A percentile compares a stretch with the other conserved stretches of the same genome.
Evolutionary conservation across 1,140 invertebrate species (phyloP).

Genomic region (Carcinoscorpius rotundicauda): DNA sequence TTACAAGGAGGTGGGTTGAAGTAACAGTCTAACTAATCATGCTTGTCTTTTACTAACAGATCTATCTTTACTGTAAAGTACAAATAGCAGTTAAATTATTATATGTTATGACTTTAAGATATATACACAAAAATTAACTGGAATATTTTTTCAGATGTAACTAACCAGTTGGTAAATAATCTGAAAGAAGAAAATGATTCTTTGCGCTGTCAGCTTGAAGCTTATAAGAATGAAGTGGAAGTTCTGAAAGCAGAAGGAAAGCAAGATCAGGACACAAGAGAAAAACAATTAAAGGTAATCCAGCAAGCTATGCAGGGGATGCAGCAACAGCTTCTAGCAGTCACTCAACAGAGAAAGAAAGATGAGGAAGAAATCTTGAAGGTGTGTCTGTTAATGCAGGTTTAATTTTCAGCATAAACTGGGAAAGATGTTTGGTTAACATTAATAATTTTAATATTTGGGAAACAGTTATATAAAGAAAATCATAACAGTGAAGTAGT

Average conservation of each 20-base stretch:
- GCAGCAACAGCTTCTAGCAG: conserved; percentile 57
- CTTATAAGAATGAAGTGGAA: conserved; percentile 78
- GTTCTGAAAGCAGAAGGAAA: conserved; percentile 51
- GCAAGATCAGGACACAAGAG: conserved; percentile 51
- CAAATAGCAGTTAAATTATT: no score
- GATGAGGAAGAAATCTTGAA: conserved; percentile 39
- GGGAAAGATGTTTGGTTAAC: no score
- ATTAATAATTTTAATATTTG: no score
- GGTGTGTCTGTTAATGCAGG: background rate
- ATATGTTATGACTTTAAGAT: no score
- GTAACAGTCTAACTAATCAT: no score
- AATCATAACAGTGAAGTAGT: no score
- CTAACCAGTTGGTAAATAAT: conserved; percentile 1
- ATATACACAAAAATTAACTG: no score
- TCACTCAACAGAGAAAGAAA: conserved; percentile 46
- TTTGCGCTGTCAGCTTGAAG: conserved; percentile 80
- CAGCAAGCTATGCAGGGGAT: conserved; percentile 67
- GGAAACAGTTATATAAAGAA: no score
- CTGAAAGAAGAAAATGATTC: conserved; percentile 76
- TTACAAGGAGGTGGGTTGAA: no score
- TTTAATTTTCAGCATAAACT: no score
- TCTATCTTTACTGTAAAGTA: no score
- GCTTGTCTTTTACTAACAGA: no score
- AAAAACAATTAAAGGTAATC: conserved; percentile 54
- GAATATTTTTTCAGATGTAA: background rate